Percentiles rank a stretch among this genome's conserved stretches.
These are phyloP conservation scores for Pyrochroa serraticornis DNA, from an alignment of 2,888 invertebrate genomes.

Conservation along the genomic window DNA sequence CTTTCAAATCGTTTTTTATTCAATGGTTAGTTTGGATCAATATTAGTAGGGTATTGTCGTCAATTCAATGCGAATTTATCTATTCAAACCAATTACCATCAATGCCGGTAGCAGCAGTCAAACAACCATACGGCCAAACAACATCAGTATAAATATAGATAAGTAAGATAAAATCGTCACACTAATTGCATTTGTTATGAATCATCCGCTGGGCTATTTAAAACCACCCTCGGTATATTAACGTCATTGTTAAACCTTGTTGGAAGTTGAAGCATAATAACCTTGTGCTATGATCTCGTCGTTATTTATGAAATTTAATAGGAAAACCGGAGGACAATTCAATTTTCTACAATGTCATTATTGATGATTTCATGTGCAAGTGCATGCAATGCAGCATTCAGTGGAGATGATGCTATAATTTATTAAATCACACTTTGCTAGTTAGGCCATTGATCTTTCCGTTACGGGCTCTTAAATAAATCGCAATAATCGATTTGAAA, in stretches of 20 bases:
- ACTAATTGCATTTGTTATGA: conserved; percentile 16
- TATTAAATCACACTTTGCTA: not conserved
- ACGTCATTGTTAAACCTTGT: not conserved
- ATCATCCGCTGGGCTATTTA: conserved; percentile 10
- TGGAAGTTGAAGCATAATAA: not conserved
- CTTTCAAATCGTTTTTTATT: too few relatives aligned
- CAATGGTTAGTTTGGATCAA: too few relatives aligned
- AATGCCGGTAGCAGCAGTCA: not conserved
- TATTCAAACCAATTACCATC: too few relatives aligned
- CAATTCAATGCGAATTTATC: too few relatives aligned
- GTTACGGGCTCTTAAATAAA: conserved; percentile 6
- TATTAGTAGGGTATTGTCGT: too few relatives aligned
- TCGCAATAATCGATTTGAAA: conserved; percentile 10
- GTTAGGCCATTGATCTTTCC: conserved; percentile 16
- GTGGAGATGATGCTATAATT: too few relatives aligned
- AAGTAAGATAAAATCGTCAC: conserved; percentile 2
- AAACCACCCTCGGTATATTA: conserved; percentile 2
- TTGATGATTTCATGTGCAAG: too few relatives aligned
- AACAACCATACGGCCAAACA: not conserved
- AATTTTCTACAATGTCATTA: too few relatives aligned
- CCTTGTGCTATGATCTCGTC: too few relatives aligned
- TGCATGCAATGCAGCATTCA: too few relatives aligned
- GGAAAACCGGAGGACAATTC: too few relatives aligned
- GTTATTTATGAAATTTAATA: too few relatives aligned
- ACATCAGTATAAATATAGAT: not conserved